Base-by-base conservation (phyloP, 2,113 vertebrate genomes). In the Megaleporinus macrocephalus region DNA sequence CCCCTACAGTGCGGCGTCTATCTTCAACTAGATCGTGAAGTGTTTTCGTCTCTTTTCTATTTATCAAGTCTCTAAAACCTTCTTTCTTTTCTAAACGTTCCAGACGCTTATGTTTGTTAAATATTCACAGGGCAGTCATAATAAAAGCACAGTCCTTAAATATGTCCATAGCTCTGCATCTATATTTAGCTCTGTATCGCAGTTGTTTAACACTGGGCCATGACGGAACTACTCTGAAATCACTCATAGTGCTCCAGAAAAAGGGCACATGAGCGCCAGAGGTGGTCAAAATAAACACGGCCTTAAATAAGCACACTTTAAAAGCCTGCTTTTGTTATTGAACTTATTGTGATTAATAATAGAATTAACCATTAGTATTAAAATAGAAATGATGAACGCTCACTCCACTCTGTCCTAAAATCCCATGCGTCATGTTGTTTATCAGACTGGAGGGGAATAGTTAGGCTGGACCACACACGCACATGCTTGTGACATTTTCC, bases 381-480 rank as follows among this genome's bases (percentile, higher is more conserved):
- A 53, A 80, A 55, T 47, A 41, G 57, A 75, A 29, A 72, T 51
- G n/a, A 73, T 72, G 65, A 26, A 73, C 30, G 59, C 49, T 68
- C 49, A 26, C 20, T 74, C 76, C 6, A 7, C 15, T 44, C 65
- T 61, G 62, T 76, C 47, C 14, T 62, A 24, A 76, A 77, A 63
- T 65, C 33, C 71, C 49, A 41, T 63, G 53, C 10, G 44, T 78
- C 66, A 66, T 80, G 4, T 41, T 80, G 65, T 84, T 84, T 80
- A 80, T 51, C 30, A 44, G 30, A 76, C 77, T 61, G 47, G 80
- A 72, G 36, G 16, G 59, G 41, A 74, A 36, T 10, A 75, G 47
- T 66, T 13, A 29, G n/a, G 62, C 24, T 55, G 24, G 73, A 80
- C 73, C 83, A 72, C 83, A 80, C 83, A 72, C 36, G 63, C 63